Evolutionary conservation across 2,888 invertebrate genomes (phyloP), one percentile per base, ranked within the genome.

Genomic region (Caenorhabditis macrosperma): DNA sequence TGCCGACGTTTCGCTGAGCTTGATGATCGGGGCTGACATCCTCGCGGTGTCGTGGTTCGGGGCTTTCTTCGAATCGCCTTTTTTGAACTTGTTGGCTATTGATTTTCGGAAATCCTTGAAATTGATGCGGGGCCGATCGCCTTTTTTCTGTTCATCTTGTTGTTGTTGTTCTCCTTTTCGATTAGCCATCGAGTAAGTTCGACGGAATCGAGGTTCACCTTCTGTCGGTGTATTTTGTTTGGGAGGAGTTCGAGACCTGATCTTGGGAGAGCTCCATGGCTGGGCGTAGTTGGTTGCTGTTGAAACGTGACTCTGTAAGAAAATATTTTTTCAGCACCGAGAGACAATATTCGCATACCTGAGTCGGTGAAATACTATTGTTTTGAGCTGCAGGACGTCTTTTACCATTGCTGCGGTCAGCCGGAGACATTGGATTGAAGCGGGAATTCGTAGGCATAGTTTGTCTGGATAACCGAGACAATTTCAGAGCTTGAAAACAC

Each of bases 211-310:
- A 30, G 60, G 69, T 26, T 69, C 69, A 1, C 10, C 17, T 26
- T 24, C 7, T 28, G 12, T 30, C 54, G 9, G 7, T 1, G n/a
- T n/a, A 15, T 30, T 35, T 41, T 4, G 60, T 15, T 52, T 54
- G 2, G 66, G 17, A 0, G 64, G 0, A 0, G 22, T 35, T 0
- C 48, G 48, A 1, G 48, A 15, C 28, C 35, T 26, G 22, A 61
- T 61, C 28, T 59, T 50, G 24, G 68, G 69, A 4, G 77, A 78
- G 5, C 28, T 71, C 77, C 77, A 78, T 26, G 77, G 77, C 26
- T 57, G 52, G 3, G 59, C 54, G 48, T 78, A 78, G 4, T 38
- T 78, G 28, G 77, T 78, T 1, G 46, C 64, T 6, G 41, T 71
- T 17, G 77, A 78, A 20, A 46, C 59, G 17, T 30, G 38, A 17